Evolutionary conservation across 2,113 vertebrate genomes (phyloP).

Genomic region (Laterallus jamaicensis): DNA sequence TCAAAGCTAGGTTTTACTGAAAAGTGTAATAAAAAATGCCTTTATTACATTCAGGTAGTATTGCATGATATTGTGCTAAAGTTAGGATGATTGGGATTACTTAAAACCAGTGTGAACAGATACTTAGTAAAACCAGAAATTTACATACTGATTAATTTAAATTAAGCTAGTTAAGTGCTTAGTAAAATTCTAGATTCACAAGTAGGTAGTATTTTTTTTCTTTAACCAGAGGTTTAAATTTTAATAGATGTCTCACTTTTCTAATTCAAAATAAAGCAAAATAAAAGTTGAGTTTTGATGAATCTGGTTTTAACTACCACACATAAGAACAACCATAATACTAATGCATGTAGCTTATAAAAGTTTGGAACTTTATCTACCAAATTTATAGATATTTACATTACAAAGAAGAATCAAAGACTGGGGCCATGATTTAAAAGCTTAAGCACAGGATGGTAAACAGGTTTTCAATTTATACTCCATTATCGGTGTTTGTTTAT

Average conservation of each 20-base stretch:
- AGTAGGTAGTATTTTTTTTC: neutral
- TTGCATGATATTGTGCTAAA: neutral
- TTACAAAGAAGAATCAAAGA: slow-evolving; percentile 16
- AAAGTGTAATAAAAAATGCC: neutral
- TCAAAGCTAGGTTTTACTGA: neutral
- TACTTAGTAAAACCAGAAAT: neutral
- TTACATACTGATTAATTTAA: neutral
- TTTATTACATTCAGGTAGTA: neutral
- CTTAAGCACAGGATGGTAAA: slow-evolving; percentile 5
- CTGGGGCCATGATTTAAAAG: slow-evolving; percentile 28
- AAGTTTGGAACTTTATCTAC: neutral
- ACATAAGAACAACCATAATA: neutral
- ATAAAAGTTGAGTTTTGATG: neutral
- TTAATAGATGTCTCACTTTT: neutral
- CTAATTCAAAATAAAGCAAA: neutral
- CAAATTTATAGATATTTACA: slow-evolving; percentile 3
- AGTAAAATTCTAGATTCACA: neutral
- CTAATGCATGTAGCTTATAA: neutral
- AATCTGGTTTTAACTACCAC: neutral
- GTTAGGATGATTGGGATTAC: neutral
- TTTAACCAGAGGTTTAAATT: neutral
- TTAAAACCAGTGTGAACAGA: neutral
- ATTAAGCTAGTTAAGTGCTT: neutral
- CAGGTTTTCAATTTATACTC: slow-evolving; percentile 24
- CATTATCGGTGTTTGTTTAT: slow-evolving; percentile 43